Base-by-base conservation (phyloP, 2,113 vertebrate genomes). In the Osmerus eperlanus region DNA sequence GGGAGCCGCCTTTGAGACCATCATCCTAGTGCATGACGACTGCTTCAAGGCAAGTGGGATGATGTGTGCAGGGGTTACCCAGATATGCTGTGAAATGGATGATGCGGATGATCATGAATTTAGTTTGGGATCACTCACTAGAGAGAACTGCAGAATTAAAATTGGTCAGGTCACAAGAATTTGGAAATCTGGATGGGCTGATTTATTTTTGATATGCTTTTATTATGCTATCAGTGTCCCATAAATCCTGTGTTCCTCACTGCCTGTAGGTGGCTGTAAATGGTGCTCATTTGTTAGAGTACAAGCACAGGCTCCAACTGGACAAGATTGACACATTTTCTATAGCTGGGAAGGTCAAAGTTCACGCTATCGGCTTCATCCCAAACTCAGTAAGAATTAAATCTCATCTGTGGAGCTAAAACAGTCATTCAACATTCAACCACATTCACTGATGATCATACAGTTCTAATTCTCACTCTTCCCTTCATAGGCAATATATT, bases 201-300 rank as follows among this genome's bases (percentile, higher is more conserved):
- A 60, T 23, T 60, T 9, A 13, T 21, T 25, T 60, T 25, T 41
- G 2, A 65, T 58, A 52, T 4, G 8, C 19, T 65, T 21, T 3
- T 65, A 21, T 63, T 19, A 15, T 7, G 8, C 0, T 12, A n/a
- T 25, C 23, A 29, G 62, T 47, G 41, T 47, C 41, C 41, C 41
- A 47, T 47, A 5, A 28, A 9, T 3, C 3, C 36, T 58, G 1
- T 32, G 55, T 0, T 53, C 11, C 16, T 76, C 67, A 74, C 67
- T 2, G 14, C 76, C 32, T 80, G n/a, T 73, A 99, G 97, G 96
- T 99, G 81, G 87, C 95, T 72, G 94, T 98, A 69, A 97, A 98
- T 65, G 94, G 95, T 15, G 89, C 90, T 55, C 95, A 97, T 55
- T 83, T 91, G 28, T 84, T 99, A 85, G 89, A 96, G 41, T 99